phyloP scores from a whole-genome alignment of 2,113 vertebrate genomes.

The Protobothrops mucrosquamatus region DNA sequence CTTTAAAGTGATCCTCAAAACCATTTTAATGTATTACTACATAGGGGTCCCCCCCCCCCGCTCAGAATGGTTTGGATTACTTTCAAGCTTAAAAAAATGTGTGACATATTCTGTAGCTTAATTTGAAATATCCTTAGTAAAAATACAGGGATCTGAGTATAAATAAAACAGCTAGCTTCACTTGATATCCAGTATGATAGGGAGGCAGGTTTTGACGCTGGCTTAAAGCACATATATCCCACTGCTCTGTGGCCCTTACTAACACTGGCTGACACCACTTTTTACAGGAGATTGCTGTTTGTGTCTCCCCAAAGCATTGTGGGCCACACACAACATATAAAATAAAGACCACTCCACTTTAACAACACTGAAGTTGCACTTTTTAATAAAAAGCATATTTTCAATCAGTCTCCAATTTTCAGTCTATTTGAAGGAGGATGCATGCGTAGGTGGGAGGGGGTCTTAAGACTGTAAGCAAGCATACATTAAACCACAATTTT shows the following conservation, averaged over 20 bases:
- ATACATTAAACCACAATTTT: conserved; percentile 51
- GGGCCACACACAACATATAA: background rate
- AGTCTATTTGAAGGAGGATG: conserved; percentile 15
- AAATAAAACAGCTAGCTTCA: background rate
- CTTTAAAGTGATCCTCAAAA: background rate
- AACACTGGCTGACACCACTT: background rate
- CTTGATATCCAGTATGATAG: background rate
- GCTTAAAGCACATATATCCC: background rate
- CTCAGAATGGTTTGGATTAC: too few species aligned
- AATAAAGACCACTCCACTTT: background rate
- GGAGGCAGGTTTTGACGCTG: background rate
- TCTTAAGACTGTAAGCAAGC: conserved; percentile 41
- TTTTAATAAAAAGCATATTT: too few species aligned
- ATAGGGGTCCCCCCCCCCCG: too few species aligned
- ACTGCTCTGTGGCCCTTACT: background rate
- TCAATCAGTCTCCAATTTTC: background rate
- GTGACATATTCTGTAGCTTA: background rate
- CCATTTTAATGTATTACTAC: background rate
- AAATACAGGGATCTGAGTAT: background rate
- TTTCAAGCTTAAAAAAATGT: background rate
- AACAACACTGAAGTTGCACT: background rate
- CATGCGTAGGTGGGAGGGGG: conserved; percentile 1
- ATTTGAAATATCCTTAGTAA: background rate
- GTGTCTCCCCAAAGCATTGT: background rate
- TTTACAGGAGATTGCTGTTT: background rate